Conservation (phyloP, 2,888 invertebrate species). For the Nymphalis polychloros region DNA sequence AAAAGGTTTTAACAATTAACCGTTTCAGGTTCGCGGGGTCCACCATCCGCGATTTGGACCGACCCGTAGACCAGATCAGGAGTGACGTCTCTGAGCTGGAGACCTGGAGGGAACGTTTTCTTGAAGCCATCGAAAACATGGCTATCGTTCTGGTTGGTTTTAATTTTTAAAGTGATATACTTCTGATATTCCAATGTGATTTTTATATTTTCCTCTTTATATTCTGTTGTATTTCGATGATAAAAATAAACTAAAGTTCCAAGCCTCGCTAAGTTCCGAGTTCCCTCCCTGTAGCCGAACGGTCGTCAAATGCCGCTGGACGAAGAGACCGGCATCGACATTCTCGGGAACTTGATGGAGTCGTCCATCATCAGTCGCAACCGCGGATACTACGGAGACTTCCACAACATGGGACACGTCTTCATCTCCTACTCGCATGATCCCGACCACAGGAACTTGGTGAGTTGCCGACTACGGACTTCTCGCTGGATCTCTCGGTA, state of each 20-base stretch:
- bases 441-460: conserved; percentile 88
- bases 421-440: conserved; percentile 90
- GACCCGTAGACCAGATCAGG: conserved; percentile 83
- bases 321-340: conserved; percentile 87
- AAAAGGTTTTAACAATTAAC: too few relatives aligned
- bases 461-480: conserved; percentile 46
- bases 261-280: not conserved
- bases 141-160: conserved; percentile 40
- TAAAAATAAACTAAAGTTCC: not conserved
- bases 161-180: not conserved
- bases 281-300: conserved; percentile 59
- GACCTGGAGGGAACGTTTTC: conserved; percentile 86
- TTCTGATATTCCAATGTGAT: not conserved
- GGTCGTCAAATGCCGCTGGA: conserved; percentile 82
- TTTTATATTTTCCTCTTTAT: not conserved
- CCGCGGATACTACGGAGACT: conserved; percentile 86
- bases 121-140: conserved; percentile 82
- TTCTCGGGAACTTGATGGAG: conserved; percentile 90
- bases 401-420: conserved; percentile 92
- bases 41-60: conserved; percentile 79
- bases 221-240: too few relatives aligned
- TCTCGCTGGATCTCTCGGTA: too few relatives aligned
- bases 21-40: conserved; percentile 69
- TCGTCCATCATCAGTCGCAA: conserved; percentile 87
- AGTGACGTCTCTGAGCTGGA: conserved; percentile 84